These are phyloP conservation scores for Bettongia penicillata DNA, from an alignment of 2,113 vertebrate species.

Conservation along the genomic window DNA sequence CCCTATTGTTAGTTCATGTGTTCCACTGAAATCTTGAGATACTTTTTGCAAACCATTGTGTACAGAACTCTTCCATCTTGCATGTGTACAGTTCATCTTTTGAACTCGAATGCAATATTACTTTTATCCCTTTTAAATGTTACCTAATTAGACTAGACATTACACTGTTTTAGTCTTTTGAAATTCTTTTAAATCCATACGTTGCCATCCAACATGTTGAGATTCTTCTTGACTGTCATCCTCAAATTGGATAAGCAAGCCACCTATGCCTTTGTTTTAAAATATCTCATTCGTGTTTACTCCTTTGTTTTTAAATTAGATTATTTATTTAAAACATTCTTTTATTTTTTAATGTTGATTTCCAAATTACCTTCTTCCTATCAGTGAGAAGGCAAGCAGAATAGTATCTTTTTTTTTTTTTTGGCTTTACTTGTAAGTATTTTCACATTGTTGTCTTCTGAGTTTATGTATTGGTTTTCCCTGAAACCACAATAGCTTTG, in stretches of 20 bases:
- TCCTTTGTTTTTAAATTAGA: neutral
- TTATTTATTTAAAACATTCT: neutral
- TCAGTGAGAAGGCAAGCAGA: neutral
- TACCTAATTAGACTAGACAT: neutral
- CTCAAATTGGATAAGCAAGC: neutral
- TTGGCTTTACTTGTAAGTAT: too few species aligned
- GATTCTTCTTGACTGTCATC: neutral
- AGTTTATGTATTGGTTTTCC: too few species aligned
- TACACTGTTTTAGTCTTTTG: neutral
- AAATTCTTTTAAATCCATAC: neutral
- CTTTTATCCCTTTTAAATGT: neutral
- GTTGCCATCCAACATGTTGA: neutral
- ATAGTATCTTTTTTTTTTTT: too few species aligned
- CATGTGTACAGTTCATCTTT: neutral
- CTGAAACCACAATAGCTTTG: too few species aligned
- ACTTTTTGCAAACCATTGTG: neutral
- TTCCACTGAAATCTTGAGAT: neutral
- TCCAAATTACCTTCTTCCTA: too few species aligned
- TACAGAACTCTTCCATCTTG: neutral
- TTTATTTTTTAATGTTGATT: too few species aligned
- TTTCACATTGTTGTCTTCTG: too few species aligned
- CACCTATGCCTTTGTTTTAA: neutral
- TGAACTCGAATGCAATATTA: neutral
- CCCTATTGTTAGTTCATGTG: neutral
- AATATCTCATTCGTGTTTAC: neutral